Conservation (phyloP, 2,113 vertebrate genomes). For the Glaucidium brasilianum region DNA sequence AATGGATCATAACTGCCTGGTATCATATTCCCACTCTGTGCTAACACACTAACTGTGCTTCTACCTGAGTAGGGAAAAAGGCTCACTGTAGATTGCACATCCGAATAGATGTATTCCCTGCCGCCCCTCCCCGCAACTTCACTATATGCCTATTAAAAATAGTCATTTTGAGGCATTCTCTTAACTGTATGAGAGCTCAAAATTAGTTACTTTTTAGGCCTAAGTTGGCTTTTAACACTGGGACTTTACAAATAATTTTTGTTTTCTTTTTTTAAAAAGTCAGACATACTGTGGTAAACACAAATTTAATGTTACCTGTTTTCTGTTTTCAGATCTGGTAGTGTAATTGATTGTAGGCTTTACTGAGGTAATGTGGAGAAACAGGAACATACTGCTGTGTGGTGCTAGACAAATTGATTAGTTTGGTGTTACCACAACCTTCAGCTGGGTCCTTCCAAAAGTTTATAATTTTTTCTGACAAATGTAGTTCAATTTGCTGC, state of each 20-base stretch:
- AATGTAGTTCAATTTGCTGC: background rate
- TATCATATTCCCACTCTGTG: background rate
- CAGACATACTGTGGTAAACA: background rate
- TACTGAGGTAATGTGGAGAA: background rate
- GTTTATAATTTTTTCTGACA: background rate
- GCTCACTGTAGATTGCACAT: background rate
- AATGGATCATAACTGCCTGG: background rate
- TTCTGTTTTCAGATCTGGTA: background rate
- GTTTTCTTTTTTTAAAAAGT: background rate
- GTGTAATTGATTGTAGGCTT: background rate
- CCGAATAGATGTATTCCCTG: background rate
- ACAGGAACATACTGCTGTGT: background rate
- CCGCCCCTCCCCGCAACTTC: background rate
- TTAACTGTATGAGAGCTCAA: background rate
- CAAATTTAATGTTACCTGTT: background rate
- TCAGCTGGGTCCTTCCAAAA: background rate
- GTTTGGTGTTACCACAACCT: background rate
- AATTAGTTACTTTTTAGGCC: background rate
- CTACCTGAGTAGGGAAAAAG: background rate
- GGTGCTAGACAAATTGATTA: background rate
- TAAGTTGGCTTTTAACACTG: background rate
- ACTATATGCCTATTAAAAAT: background rate
- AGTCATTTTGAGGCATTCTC: background rate
- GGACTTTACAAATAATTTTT: background rate
- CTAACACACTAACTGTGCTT: background rate